Base-by-base conservation (phyloP, 2,113 vertebrate species). In the Equus przewalskii region DNA sequence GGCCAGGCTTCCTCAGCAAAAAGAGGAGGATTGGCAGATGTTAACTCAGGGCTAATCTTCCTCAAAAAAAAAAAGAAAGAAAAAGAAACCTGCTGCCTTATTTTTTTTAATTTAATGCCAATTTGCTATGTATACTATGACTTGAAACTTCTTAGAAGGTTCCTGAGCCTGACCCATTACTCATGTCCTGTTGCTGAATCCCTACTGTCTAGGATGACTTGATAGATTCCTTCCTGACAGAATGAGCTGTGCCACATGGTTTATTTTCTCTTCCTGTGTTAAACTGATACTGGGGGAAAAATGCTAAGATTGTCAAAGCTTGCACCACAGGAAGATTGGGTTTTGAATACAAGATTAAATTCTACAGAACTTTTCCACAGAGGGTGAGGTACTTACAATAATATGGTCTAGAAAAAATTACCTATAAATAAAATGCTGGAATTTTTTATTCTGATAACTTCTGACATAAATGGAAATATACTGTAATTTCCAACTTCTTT, bases 251-350 rank as follows among this genome's bases (percentile, higher is more conserved):
- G 69, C 51, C 7, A 49, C 83, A 94, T 95, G 51, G 62, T 89
- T 88, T 84, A 82, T 88, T 78, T 97, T 89, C 56, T 95, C 41
- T 94, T 87, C 92, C 93, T 97, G 84, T 90, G 75, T 84, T 96
- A 70, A 97, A 76, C 84, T 98, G 92, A 96, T 94, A 97, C 19
- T 15, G 73, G 36, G 19, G 5, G 0, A 9, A 24, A 82, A 72
- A 72, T 16, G 41, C 76, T 86, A 93, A 83, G 75, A 95, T 96
- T 96, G 97, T 89, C 84, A 97, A 65, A 97, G 76, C 80, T 97
- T 65, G 51, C 24, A 97, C 91, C 80, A 60, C 0, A 12, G 78
- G 82, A 96, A 96, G 72, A 64, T 83, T 82, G 90, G n/a, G 36
- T 96, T 91, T 96, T 83, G n/a, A 95, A 58, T 86, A 91, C 6